phyloP scores from a whole-genome alignment of 2,797 vertebrate genomes.

The Ciconia nigra region DNA sequence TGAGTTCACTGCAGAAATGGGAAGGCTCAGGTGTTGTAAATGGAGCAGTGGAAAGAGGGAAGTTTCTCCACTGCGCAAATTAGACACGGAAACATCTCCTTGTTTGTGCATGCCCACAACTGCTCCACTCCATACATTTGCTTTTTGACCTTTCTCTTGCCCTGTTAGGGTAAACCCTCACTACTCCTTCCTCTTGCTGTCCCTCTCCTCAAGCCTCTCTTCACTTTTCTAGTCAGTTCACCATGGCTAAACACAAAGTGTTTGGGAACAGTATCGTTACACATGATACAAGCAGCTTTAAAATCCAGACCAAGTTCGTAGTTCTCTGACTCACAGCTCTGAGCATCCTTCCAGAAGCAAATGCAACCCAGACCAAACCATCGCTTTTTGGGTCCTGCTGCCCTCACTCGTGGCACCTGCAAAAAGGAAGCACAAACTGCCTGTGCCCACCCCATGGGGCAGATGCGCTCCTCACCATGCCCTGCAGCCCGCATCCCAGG shows the following conservation, averaged over 20 bases:
- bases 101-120: background rate
- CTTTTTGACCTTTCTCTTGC: background rate
- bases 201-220: background rate
- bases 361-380: background rate
- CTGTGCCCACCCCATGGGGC: accelerated
- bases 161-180: background rate
- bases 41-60: background rate
- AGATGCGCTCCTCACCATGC: accelerated
- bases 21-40: background rate
- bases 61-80: background rate
- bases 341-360: background rate
- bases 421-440: background rate
- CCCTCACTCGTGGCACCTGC: accelerated
- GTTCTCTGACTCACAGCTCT: background rate
- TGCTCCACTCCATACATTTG: background rate
- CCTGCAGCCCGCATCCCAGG: background rate
- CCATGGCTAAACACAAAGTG: background rate
- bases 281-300: background rate
- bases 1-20: background rate
- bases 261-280: background rate
- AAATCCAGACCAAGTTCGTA: background rate
- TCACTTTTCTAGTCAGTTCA: background rate
- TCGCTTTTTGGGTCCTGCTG: background rate
- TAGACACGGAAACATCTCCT: background rate
- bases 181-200: background rate